phyloP scores from a whole-genome alignment of 2,113 vertebrate species.

The Callocephalon fimbriatum region DNA sequence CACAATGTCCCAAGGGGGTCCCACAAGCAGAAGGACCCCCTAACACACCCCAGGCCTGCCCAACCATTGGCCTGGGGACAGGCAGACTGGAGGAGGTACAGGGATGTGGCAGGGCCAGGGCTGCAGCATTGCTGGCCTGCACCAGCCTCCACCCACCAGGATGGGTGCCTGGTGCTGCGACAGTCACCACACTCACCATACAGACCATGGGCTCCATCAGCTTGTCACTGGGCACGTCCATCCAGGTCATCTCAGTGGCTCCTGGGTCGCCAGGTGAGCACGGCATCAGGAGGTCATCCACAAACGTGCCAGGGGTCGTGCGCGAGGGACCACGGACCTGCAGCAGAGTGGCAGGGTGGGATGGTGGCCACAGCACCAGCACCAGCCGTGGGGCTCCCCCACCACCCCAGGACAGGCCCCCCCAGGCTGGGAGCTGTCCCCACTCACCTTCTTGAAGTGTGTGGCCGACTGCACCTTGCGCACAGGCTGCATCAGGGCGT shows the following conservation, averaged over 20 bases:
- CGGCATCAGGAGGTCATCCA: conserved; percentile 93
- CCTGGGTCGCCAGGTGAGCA: conserved; percentile 93
- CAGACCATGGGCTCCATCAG: conserved; percentile 94
- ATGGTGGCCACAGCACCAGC: accelerated
- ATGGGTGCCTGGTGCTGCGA: neutral
- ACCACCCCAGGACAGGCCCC: neutral
- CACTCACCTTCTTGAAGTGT: conserved; percentile 93
- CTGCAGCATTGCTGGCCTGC: accelerated
- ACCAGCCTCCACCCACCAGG: neutral
- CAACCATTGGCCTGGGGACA: neutral
- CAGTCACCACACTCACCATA: conserved; percentile 84
- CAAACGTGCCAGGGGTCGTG: conserved; percentile 80
- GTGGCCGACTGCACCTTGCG: conserved; percentile 97
- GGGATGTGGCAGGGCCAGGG: neutral
- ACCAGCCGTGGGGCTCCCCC: neutral
- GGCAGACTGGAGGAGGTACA: too few species aligned
- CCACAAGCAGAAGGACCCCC: neutral
- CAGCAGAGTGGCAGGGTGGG: neutral
- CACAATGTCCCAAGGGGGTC: neutral
- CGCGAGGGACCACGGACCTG: conserved; percentile 90
- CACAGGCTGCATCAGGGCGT: conserved; percentile 97
- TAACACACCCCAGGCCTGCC: neutral
- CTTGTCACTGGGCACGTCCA: conserved; percentile 95
- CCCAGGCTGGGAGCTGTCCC: accelerated
- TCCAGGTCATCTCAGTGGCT: conserved; percentile 96